phyloP scores from a whole-genome alignment of 2,797 vertebrate species.

The Tadarida brasiliensis region DNA sequence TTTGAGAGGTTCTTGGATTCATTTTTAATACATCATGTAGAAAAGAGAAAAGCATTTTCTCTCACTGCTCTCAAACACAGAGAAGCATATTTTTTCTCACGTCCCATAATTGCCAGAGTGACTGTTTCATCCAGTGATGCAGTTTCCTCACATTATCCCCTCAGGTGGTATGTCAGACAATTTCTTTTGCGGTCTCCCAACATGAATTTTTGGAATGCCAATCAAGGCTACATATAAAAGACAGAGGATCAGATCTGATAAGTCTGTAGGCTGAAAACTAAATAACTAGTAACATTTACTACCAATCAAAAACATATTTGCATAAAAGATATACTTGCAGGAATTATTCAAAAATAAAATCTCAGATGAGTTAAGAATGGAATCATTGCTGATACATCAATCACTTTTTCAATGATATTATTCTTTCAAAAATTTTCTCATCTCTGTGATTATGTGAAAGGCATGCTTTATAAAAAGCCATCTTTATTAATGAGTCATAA shows the following conservation, averaged over 20 bases:
- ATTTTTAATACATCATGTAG: slow-evolving; percentile 15
- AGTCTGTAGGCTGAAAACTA: slow-evolving; percentile 41
- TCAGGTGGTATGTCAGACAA: slow-evolving; percentile 55
- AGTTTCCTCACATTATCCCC: slow-evolving; percentile 50
- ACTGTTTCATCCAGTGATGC: slow-evolving; percentile 28
- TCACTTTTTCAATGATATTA: slow-evolving; percentile 38
- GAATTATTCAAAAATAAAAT: slow-evolving; percentile 76
- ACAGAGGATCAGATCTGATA: slow-evolving; percentile 4
- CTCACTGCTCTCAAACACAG: background rate
- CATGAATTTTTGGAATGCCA: background rate
- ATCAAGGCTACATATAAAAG: slow-evolving; percentile 54
- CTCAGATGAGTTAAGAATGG: slow-evolving; percentile 61
- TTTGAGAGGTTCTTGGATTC: background rate
- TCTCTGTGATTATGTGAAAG: slow-evolving; percentile 83
- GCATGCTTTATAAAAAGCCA: slow-evolving; percentile 77
- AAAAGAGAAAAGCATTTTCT: slow-evolving; percentile 44
- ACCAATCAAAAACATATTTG: slow-evolving; percentile 58
- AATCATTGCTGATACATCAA: slow-evolving; percentile 61
- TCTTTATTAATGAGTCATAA: slow-evolving; percentile 84
- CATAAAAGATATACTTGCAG: slow-evolving; percentile 58
- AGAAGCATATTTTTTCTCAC: slow-evolving; percentile 45
- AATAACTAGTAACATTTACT: slow-evolving; percentile 66
- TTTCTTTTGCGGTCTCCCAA: slow-evolving; percentile 16
- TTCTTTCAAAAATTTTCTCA: slow-evolving; percentile 67
- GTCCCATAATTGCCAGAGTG: slow-evolving; percentile 38